Evolutionary conservation across 2,113 vertebrate species (phyloP), one percentile per base, ranked within the genome.

Genomic region (Murina feae): DNA sequence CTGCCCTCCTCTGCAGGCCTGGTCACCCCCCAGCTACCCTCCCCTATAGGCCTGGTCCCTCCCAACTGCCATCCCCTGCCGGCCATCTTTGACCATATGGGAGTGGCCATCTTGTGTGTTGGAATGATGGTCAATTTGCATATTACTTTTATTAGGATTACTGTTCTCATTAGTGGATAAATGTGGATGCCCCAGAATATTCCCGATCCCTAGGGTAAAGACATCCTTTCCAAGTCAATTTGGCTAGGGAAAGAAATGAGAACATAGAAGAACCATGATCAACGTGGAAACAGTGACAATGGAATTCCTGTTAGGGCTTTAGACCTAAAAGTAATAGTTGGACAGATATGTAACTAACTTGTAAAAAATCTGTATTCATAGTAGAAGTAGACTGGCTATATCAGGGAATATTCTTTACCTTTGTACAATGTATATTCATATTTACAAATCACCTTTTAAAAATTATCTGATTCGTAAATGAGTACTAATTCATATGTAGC

Each of bases 401-500:
- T 91, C 37, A 79, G 25, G 21, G 7, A 6, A 72, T 86, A 90
- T 18, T 60, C 51, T 47, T 69, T 71, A 80, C 16, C 9, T 93
- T 32, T 53, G 32, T 49, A 79, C 17, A 89, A 69, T 72, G 14
- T 93, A 20, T 91, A 18, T 74, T 76, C 69, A 0, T 80, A 82
- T 65, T 91, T 91, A 88, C 35, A 83, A 55, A 78, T 65, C 30
- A 85, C 55, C n/a, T 89, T 37, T 72, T 84, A 49, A 92, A 79
- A 95, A 49, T 10, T 53, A 2, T 32, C 51, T 87, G 35, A 79
- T 51, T 72, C 32, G 72, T 85, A 90, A 91, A 12, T n/a, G 37
- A 86, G 47, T 32, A n/a, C 10, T 68, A 60, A 83, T 71, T 87
- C 25, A 25, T 55, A 23, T 60, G 25, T 14, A 80, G 12, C 44